These are phyloP conservation scores for Spizella passerina DNA, from an alignment of 2,797 vertebrate species.

Conservation along the genomic window DNA sequence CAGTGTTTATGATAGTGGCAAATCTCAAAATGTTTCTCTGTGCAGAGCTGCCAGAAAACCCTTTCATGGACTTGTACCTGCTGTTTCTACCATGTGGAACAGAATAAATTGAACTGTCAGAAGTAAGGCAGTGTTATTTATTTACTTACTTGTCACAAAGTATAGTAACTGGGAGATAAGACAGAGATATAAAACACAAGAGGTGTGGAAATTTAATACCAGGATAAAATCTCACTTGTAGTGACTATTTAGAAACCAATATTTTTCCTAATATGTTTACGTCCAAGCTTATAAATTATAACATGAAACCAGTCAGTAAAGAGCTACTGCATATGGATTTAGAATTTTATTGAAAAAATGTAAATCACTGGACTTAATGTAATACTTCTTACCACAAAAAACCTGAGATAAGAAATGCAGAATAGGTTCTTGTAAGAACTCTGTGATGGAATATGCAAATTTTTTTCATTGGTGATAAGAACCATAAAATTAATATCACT, in stretches of 20 bases:
- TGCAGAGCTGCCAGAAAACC: not conserved
- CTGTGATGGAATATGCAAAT: conserved; percentile 38
- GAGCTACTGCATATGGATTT: conserved; percentile 25
- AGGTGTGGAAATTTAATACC: not conserved
- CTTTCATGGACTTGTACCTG: not conserved
- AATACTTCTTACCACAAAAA: conserved; percentile 18
- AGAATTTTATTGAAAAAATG: conserved; percentile 44
- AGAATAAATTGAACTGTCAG: not conserved
- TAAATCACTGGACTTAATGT: conserved; percentile 7
- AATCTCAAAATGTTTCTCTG: not conserved
- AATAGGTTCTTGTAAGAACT: not conserved
- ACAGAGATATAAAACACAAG: not conserved
- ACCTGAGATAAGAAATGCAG: conserved; percentile 32
- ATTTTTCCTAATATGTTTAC: conserved; percentile 4
- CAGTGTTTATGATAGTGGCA: not conserved
- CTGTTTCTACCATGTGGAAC: not conserved
- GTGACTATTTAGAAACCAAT: conserved; percentile 19
- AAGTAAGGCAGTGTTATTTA: not conserved
- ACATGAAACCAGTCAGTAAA: not conserved
- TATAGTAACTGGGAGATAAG: not conserved
- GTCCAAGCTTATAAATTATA: conserved; percentile 2
- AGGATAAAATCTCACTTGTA: conserved; percentile 3
- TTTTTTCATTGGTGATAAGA: conserved; percentile 18
- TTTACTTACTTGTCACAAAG: not conserved
- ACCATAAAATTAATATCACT: conserved; percentile 6